phyloP scores from a whole-genome alignment of 2,113 vertebrate genomes.

The Ageneiosus marmoratus region DNA sequence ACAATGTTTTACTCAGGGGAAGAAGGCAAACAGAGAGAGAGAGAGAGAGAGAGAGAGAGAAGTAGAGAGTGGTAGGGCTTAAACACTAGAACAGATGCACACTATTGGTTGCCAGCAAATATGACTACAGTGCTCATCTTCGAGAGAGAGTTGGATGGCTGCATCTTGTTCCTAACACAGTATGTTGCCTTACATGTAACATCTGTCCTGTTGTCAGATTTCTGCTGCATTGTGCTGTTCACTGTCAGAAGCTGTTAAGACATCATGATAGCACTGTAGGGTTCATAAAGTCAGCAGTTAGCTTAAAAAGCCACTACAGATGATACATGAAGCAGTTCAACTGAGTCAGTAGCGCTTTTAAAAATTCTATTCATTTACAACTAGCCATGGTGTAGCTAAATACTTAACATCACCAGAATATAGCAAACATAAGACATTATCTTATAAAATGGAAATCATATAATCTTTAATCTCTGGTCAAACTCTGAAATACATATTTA shows the following conservation, averaged over 20 bases:
- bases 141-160: background rate
- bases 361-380: background rate
- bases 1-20: conserved; percentile 14
- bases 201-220: conserved; percentile 42
- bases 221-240: conserved; percentile 37
- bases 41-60: background rate
- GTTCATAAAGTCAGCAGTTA: conserved; percentile 29
- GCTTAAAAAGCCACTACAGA: background rate
- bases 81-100: conserved; percentile 29
- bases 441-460: too few relatives aligned
- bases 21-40: background rate
- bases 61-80: background rate
- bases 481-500: background rate
- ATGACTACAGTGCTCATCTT: conserved; percentile 23
- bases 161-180: conserved; percentile 31
- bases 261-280: conserved; percentile 31
- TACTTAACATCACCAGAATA: too few relatives aligned
- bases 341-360: background rate
- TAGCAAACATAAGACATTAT: too few relatives aligned
- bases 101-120: conserved; percentile 26
- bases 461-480: background rate
- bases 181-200: conserved; percentile 24
- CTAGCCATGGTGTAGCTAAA: background rate
- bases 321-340: conserved; percentile 18
- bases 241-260: conserved; percentile 38